Base-by-base conservation (phyloP, 2,797 vertebrate genomes). In the Urocyon cinereoargenteus region DNA sequence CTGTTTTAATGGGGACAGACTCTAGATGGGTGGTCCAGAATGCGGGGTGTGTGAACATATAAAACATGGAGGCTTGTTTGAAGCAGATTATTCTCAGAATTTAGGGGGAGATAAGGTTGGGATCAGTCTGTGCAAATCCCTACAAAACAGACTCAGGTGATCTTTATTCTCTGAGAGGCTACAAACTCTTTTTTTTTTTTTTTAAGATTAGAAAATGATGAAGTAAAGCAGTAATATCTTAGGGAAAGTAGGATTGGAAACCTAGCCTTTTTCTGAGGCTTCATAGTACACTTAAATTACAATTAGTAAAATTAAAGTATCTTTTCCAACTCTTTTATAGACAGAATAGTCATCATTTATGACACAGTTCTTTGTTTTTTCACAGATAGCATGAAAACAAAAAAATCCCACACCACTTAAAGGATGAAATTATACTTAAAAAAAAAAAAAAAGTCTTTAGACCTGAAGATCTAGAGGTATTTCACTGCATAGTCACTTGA, bases 251-350 rank as follows among this genome's bases (percentile, higher is more conserved):
- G 14, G 90, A 8, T 64, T 85, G 22, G 70, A 34, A n/a, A 79
- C 3, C 36, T 6, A 86, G 26, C 16, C 31, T 87, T 70, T 78
- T 78, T n/a, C n/a, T 40, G n/a, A 61, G 57, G n/a, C 51, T 90
- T 87, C 15, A 83, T 0, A 15, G 2, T 24, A 77, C 72, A 90
- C 6, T 90, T 86, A 40, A 88, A 79, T 51, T 66, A 68, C 31
- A 21, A 53, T 78, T 36, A 61, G 4, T 70, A 31, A 77, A 86
- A 61, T 24, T 31, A 84, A 68, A 78, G 36, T 21, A 66, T 40
- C 26, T 82, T 91, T 96, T 84, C n/a, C 72, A 96, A 53, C 11
- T n/a, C 40, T 94, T 94, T 93, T 34, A 28, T 36, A 55, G 51
- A 86, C 57, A 91, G 16, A 96, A 53, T 53, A n/a, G 11, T 6